phyloP scores from a whole-genome alignment of 2,888 invertebrate species.

The Antheraea yamamai region DNA sequence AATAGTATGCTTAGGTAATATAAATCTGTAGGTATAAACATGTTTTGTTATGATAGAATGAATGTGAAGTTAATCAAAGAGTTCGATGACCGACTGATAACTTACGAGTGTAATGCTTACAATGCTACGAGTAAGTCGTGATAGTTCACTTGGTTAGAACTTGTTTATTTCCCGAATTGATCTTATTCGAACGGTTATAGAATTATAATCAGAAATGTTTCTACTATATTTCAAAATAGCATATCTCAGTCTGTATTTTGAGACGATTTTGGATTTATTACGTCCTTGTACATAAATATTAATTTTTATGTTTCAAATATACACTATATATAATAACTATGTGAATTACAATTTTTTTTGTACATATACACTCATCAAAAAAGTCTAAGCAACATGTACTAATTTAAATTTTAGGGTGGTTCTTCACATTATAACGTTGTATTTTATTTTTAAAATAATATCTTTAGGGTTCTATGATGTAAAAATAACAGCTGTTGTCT shows the following conservation, averaged over 20 bases:
- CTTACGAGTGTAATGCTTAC: not conserved
- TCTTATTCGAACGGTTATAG: conserved; percentile 15
- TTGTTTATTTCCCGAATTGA: conserved; percentile 12
- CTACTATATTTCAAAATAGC: not conserved
- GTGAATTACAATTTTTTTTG: too few species aligned
- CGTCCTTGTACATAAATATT: not conserved
- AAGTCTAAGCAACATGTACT: too few species aligned
- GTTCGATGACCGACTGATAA: conserved; percentile 14
- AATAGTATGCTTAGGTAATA: not conserved
- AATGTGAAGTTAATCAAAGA: conserved; percentile 2
- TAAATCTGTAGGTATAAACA: not conserved
- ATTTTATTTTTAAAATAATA: too few species aligned
- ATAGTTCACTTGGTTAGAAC: conserved; percentile 10
- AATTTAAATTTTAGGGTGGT: too few species aligned
- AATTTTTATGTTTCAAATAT: too few species aligned
- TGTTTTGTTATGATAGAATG: not conserved
- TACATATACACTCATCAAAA: too few species aligned
- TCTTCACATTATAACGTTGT: too few species aligned
- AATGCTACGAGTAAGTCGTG: conserved; percentile 2
- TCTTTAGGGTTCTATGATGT: too few species aligned
- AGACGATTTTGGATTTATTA: not conserved
- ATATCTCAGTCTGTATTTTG: not conserved
- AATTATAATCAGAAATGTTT: not conserved
- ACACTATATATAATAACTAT: too few species aligned
- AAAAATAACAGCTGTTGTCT: too few species aligned